Conservation (phyloP, 2,797 vertebrate species). For the Jordanella pulchra region DNA sequence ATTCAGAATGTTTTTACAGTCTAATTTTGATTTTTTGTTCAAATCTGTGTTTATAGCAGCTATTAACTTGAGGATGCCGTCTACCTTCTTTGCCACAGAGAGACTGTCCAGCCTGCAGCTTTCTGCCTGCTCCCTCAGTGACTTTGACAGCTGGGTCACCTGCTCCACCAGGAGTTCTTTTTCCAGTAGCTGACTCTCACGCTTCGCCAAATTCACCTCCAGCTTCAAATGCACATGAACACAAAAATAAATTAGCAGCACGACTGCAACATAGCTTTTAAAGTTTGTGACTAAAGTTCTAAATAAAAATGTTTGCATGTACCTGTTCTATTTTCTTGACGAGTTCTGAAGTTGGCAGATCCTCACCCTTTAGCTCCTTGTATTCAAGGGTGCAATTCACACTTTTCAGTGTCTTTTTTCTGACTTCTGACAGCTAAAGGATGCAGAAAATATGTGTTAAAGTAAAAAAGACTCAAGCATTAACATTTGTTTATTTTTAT, state of each 20-base stretch:
- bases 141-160: slow-evolving; percentile 79
- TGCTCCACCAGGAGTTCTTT: slow-evolving; percentile 86
- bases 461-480: background rate
- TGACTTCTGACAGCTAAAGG: slow-evolving; percentile 85
- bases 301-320: slow-evolving; percentile 14
- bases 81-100: slow-evolving; percentile 86
- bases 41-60: background rate
- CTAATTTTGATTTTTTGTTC: background rate
- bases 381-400: slow-evolving; percentile 64
- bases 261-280: background rate
- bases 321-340: slow-evolving; percentile 87
- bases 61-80: background rate
- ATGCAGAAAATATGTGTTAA: slow-evolving; percentile 26
- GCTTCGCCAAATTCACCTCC: slow-evolving; percentile 81
- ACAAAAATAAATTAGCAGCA: background rate
- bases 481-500: background rate
- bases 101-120: slow-evolving; percentile 80
- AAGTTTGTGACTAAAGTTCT: background rate
- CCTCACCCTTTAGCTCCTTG: slow-evolving; percentile 81
- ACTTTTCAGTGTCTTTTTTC: slow-evolving; percentile 78
- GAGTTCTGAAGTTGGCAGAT: slow-evolving; percentile 82
- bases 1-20: background rate
- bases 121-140: slow-evolving; percentile 71
- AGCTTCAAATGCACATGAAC: slow-evolving; percentile 74
- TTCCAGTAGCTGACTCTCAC: slow-evolving; percentile 86